These are phyloP conservation scores for Trileptium ribeirensis DNA, from an alignment of 2,888 invertebrate genomes.

Conservation along the genomic window DNA sequence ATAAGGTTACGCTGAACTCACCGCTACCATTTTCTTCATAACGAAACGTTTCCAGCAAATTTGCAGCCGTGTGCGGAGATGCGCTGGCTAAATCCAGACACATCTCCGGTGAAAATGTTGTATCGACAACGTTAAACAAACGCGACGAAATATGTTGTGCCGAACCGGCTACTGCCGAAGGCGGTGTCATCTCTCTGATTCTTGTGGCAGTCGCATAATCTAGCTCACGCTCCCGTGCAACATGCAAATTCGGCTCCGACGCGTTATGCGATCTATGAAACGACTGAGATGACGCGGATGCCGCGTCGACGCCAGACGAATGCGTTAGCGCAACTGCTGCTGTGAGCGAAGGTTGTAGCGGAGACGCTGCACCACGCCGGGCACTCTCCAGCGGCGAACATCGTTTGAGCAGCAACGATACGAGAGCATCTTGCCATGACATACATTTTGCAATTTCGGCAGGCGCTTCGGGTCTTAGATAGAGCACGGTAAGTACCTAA, in stretches of 20 bases:
- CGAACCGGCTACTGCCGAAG: neutral
- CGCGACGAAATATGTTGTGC: neutral
- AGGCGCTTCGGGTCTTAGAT: constrained; percentile 16
- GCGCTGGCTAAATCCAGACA: neutral
- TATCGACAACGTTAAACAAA: neutral
- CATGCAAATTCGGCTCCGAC: neutral
- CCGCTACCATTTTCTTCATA: no score
- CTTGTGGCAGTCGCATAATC: neutral
- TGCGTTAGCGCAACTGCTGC: neutral
- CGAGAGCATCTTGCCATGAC: constrained; percentile 9
- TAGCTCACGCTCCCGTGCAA: neutral
- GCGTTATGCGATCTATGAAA: neutral
- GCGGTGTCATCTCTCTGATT: neutral
- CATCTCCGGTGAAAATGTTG: neutral
- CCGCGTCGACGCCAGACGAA: no score
- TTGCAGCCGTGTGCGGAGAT: neutral
- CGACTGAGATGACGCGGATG: neutral
- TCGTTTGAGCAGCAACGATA: neutral
- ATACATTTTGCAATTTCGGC: constrained; percentile 7
- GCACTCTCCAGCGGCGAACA: neutral
- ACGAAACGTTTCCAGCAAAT: neutral
- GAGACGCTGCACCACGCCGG: neutral
- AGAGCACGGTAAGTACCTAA: constrained; percentile 7
- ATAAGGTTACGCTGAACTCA: no score
- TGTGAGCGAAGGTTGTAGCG: neutral